These are phyloP conservation scores for Eledone cirrhosa DNA, from an alignment of 2,888 invertebrate species.

Conservation along the genomic window DNA sequence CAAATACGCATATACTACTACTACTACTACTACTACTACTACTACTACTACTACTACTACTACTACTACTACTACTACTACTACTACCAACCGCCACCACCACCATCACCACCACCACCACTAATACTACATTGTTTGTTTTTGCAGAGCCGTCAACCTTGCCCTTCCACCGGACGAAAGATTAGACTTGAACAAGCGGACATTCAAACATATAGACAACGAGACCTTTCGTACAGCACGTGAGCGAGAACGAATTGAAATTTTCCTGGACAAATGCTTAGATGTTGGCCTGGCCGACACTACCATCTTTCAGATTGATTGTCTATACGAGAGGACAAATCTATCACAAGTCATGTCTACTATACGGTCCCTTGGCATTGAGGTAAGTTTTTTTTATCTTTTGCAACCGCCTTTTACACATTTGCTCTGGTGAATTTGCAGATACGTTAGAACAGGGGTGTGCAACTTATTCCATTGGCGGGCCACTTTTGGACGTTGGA, in stretches of 20 bases:
- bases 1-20: too few species aligned
- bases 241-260: constrained; percentile 50
- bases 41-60: too few species aligned
- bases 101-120: too few species aligned
- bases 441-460: too few species aligned
- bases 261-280: constrained; percentile 46
- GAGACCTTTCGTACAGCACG: constrained; percentile 45
- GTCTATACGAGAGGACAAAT: constrained; percentile 56
- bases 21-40: too few species aligned
- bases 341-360: constrained; percentile 54
- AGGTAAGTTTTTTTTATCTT: constrained; percentile 43
- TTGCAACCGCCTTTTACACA: too few species aligned
- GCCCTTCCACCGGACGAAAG: constrained; percentile 41
- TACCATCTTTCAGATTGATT: constrained; percentile 54
- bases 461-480: too few species aligned
- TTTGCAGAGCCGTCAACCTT: constrained; percentile 46
- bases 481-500: too few species aligned
- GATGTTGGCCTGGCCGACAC: constrained; percentile 50
- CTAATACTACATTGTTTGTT: constrained; percentile 61
- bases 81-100: constrained; percentile 60
- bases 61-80: too few species aligned
- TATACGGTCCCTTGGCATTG: constrained; percentile 55
- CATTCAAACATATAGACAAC: constrained; percentile 45
- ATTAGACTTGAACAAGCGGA: constrained; percentile 44
- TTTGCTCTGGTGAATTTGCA: too few species aligned